Conservation (phyloP, 2,113 vertebrate species). For the Phaethornis superciliosus region DNA sequence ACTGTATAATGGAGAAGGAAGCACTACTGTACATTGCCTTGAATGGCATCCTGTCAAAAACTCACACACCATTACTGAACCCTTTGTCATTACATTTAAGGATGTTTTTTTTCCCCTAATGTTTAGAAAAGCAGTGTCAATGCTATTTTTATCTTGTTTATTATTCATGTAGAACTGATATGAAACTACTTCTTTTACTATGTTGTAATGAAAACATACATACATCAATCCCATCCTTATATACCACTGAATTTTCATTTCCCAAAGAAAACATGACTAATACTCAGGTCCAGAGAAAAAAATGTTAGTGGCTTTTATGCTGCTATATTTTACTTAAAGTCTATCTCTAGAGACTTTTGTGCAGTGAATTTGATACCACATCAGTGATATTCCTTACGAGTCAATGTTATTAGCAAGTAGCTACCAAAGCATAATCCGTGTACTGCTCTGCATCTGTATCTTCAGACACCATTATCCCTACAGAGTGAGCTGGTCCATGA, state of each 20-base stretch:
- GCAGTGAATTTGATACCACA: background rate
- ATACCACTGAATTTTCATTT: slow-evolving; percentile 31
- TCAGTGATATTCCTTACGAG: background rate
- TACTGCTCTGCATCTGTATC: background rate
- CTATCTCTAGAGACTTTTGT: background rate
- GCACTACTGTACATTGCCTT: background rate
- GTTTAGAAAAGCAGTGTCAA: background rate
- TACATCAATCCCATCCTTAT: slow-evolving; percentile 35
- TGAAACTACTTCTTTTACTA: background rate
- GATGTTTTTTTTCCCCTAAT: background rate
- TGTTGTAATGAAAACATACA: background rate
- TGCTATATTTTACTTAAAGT: background rate
- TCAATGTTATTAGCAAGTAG: background rate
- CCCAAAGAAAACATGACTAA: slow-evolving; percentile 30
- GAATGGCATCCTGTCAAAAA: slow-evolving; percentile 3
- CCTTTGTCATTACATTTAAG: background rate
- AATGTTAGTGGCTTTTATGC: background rate
- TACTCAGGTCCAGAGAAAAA: background rate
- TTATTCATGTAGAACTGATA: slow-evolving; percentile 1
- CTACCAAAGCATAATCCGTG: background rate
- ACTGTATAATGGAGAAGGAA: background rate
- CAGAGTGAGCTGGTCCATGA: background rate
- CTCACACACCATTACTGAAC: background rate
- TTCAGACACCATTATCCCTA: background rate
- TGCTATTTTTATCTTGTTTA: background rate